Evolutionary conservation across 2,888 invertebrate genomes (phyloP), one percentile per base, ranked within the genome.

Genomic region (Andrena praecox): DNA sequence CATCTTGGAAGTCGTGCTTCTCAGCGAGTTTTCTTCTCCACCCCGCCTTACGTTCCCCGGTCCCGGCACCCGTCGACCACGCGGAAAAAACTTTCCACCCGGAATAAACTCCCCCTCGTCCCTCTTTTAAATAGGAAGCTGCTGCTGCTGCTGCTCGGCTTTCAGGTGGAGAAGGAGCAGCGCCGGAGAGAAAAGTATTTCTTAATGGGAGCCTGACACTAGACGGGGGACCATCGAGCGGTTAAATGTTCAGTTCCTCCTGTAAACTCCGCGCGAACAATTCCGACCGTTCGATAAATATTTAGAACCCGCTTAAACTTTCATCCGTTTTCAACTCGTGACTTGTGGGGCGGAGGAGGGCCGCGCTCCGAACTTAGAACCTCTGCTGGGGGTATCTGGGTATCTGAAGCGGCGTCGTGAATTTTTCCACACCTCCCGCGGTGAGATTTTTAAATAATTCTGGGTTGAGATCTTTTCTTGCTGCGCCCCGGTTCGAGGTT

Each of bases 1-100:
- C 88, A 87, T 88, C 85, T 86, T 83, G 80, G 59, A 67, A 85
- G 76, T 81, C 81, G 73, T 75, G 80, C 72, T 69, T 73, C 67
- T 68, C 81, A 20, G 56, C 62, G 63, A 60, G 69, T 70, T 81
- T 24, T 63, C 50, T 67, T 66, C 54, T 59, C 6, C 10, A 29
- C 29, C n/a, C 29, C 60, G 31, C 35, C 12, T 24, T 63, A 69
- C 50, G 59, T 56, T 60, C n/a, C 59, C 29, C 69, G 31, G 27
- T 20, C 42, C 56, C 42, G 42, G 42, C 16, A 42, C 42, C 42
- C 42, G 42, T 69, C 56, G 48, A 50, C 42, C 68, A 64, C 66
- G 76, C 35, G 68, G 63, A 77, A 72, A 77, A 64, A 77, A 68
- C 54, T 72, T 68, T 68, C 52, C 31, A 60, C 63, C 48, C 56